A percentile compares a stretch with the other conserved stretches of the same genome.
phyloP scores from a whole-genome alignment of 1,140 invertebrate genomes.

The Trichonephila clavata region DNA sequence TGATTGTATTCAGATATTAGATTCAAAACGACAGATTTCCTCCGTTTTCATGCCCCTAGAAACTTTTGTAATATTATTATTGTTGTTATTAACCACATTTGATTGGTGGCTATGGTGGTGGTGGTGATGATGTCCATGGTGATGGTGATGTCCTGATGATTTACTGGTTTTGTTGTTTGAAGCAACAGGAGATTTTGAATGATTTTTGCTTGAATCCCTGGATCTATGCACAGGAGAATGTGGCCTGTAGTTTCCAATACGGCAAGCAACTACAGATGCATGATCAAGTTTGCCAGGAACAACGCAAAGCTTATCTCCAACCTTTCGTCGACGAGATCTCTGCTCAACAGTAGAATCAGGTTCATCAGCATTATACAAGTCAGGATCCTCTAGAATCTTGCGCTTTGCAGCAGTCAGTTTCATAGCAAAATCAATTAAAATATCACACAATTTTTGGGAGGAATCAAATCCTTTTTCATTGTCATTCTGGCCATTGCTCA shows the following conservation, averaged over 20 bases:
- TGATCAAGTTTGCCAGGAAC: constrained; percentile 97
- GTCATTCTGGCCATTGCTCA: constrained; percentile 86
- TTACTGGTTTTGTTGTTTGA: constrained; percentile 38
- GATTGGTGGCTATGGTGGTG: constrained; percentile 14
- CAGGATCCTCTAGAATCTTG: constrained; percentile 89
- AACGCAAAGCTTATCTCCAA: constrained; percentile 87
- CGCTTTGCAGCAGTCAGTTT: constrained; percentile 87
- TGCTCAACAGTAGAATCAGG: constrained; percentile 81
- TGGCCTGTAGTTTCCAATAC: constrained; percentile 73
- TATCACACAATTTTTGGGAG: constrained; percentile 87
- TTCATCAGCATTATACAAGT: constrained; percentile 86
- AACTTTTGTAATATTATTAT: constrained; percentile 43
- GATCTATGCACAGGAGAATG: constrained; percentile 55
- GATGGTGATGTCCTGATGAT: constrained; percentile 47
- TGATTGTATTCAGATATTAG: constrained; percentile 57
- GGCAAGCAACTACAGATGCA: constrained; percentile 84
- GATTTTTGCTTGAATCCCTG: constrained; percentile 64
- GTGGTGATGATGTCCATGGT: constrained; percentile 59
- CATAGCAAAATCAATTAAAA: constrained; percentile 88
- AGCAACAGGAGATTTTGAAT: constrained; percentile 57
- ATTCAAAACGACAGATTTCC: constrained; percentile 53
- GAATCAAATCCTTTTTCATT: constrained; percentile 82
- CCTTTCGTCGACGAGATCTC: constrained; percentile 85
- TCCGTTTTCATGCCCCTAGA: constrained; percentile 68
- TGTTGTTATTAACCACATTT: constrained; percentile 41